Evolutionary conservation across 2,113 vertebrate genomes (phyloP), one percentile per base, ranked within the genome.

Genomic region (Myodes glareolus): DNA sequence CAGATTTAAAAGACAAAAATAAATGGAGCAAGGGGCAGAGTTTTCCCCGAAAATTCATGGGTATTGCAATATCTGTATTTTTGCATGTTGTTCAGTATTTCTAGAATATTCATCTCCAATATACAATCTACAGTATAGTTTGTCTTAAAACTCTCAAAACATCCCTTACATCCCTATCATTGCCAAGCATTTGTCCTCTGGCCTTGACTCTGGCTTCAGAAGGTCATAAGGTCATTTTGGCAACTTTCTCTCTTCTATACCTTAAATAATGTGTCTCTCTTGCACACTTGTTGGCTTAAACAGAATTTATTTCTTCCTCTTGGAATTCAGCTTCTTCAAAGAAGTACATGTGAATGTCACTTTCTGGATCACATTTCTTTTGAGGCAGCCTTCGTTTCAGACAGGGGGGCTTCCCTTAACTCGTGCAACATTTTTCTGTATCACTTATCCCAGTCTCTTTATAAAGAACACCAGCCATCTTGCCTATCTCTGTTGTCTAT

Each of bases 341-440:
- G 31, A 19, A 13, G 0, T 6, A 0, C 4, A 4, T 14, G 0
- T 23, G 12, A 11, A 47, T 23, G 23, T 27, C 45, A 58, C 19
- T 8, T 72, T 45, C 29, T 63, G 19, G 33, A 7, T 16, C 47
- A 7, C 21, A 11, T 61, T 52, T 68, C 31, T 55, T 85, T 85
- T 52, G 63, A 16, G 39, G 42, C 31, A 87, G 47, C 2, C 58
- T 16, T 94, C 63, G 58, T 4, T 58, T 77, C 61, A 50, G 6
- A 67, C 58, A 90, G 85, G 39, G 95, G 92, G 97, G 97, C 97
- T 95, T 98, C 33, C 0, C 1, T 85, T 94, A 81, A 65, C 61
- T 97, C 84, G n/a, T 65, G 42, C 45, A 88, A 58, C 88, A 90
- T 84, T 78, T 97, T 86, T 58, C 73, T 78, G 45, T 61, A 33